Conservation (phyloP, 1,140 invertebrate species). For the Drosophila albomicans region DNA sequence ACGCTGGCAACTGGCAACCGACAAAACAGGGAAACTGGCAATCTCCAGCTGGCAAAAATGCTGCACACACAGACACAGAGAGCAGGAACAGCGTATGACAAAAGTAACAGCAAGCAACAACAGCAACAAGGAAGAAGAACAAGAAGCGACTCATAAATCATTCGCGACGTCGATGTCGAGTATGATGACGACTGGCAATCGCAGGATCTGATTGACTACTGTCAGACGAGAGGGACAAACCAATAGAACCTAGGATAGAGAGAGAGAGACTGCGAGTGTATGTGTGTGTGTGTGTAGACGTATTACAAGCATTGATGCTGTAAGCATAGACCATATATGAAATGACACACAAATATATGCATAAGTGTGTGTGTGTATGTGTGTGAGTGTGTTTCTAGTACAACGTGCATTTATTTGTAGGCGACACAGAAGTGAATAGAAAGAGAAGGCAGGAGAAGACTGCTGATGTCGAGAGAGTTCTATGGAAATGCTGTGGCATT, state of each 20-base stretch:
- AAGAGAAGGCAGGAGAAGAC: conserved; percentile 5
- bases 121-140: conserved; percentile 15
- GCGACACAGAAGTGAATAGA: conserved; percentile 39
- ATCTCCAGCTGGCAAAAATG: conserved; percentile 6
- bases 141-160: conserved; percentile 74
- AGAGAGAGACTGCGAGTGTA: not conserved
- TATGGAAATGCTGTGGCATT: conserved; percentile 55
- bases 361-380: not conserved
- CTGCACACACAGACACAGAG: not conserved
- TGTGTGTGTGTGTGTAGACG: conserved; percentile 2
- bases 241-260: conserved; percentile 8
- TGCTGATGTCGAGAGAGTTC: conserved; percentile 33
- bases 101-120: conserved; percentile 14
- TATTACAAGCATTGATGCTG: conserved; percentile 32
- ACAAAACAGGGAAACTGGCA: conserved; percentile 28
- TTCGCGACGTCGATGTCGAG: conserved; percentile 76
- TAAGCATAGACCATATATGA: conserved; percentile 51
- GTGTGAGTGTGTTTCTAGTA: conserved; percentile 25
- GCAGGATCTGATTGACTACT: conserved; percentile 77
- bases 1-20: conserved; percentile 22
- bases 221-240: conserved; percentile 53
- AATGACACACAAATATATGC: conserved; percentile 40
- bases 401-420: conserved; percentile 64
- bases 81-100: conserved; percentile 22
- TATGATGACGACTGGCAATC: conserved; percentile 80